Conservation (phyloP, 2,113 vertebrate genomes). For the Prietella phreatophila region DNA sequence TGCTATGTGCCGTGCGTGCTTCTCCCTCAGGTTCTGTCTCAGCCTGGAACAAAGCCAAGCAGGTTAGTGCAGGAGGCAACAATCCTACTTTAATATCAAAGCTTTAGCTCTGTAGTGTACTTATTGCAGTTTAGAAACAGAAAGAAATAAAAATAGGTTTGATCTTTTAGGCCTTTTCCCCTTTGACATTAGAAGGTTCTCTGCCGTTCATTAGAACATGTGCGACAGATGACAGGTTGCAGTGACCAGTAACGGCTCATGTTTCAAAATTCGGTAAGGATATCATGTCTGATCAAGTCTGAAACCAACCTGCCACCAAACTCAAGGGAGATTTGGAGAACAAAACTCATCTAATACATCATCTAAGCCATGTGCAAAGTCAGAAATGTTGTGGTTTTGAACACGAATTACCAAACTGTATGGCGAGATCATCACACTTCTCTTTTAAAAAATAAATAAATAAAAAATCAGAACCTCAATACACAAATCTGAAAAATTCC, state of each 20-base stretch:
- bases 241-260: neutral
- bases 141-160: neutral
- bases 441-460: too few species aligned
- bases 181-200: neutral
- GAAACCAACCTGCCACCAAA: neutral
- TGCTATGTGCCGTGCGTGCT: constrained; percentile 86
- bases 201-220: neutral
- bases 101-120: neutral
- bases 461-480: too few species aligned
- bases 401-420: too few species aligned
- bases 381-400: too few species aligned
- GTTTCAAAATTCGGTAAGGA: too few species aligned
- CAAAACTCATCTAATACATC: too few species aligned
- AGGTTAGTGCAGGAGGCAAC: neutral
- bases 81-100: neutral
- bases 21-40: constrained; percentile 89
- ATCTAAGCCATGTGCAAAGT: too few species aligned
- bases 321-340: neutral
- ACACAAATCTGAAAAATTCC: too few species aligned
- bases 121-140: neutral
- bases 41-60: constrained; percentile 68
- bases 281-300: too few species aligned
- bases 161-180: neutral
- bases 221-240: neutral
- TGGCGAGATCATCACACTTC: too few species aligned